Evolutionary conservation across 2,113 vertebrate species (phyloP).

Genomic region (Calidris pygmaea): DNA sequence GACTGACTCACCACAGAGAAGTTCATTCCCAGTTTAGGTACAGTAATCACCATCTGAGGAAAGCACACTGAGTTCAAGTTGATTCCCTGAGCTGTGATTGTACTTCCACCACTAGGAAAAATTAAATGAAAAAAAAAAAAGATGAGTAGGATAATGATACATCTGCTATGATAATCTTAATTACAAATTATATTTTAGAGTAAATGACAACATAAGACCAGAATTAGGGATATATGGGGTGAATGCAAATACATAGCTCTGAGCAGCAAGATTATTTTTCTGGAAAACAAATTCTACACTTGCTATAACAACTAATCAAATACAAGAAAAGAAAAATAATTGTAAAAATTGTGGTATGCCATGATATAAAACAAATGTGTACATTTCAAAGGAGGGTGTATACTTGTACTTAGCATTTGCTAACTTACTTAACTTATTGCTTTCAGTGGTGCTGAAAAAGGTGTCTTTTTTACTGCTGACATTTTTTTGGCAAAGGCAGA

Average conservation of each 20-base stretch:
- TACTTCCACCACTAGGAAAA: slow-evolving; percentile 89
- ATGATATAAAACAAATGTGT: neutral
- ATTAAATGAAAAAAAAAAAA: neutral
- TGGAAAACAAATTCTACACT: slow-evolving; percentile 6
- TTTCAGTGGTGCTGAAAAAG: neutral
- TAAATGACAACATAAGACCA: slow-evolving; percentile 19
- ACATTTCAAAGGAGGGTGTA: neutral
- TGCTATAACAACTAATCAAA: neutral
- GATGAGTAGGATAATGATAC: neutral
- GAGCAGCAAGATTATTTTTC: neutral
- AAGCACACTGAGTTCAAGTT: slow-evolving; percentile 90
- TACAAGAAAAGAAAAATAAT: neutral
- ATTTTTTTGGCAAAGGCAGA: slow-evolving; percentile 35
- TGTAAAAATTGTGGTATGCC: neutral
- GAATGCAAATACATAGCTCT: slow-evolving; percentile 9
- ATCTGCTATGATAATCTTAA: neutral
- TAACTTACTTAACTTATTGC: neutral
- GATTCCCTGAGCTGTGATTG: slow-evolving; percentile 88
- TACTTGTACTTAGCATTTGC: neutral
- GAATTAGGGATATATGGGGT: neutral
- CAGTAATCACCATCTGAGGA: slow-evolving; percentile 90
- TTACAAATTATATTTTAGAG: slow-evolving; percentile 6
- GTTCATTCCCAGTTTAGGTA: slow-evolving; percentile 80
- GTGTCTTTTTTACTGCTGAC: slow-evolving; percentile 17
- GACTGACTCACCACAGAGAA: slow-evolving; percentile 92